Evolutionary conservation across 2,797 vertebrate genomes (phyloP).

Genomic region (Gobionotothen gibberifrons): DNA sequence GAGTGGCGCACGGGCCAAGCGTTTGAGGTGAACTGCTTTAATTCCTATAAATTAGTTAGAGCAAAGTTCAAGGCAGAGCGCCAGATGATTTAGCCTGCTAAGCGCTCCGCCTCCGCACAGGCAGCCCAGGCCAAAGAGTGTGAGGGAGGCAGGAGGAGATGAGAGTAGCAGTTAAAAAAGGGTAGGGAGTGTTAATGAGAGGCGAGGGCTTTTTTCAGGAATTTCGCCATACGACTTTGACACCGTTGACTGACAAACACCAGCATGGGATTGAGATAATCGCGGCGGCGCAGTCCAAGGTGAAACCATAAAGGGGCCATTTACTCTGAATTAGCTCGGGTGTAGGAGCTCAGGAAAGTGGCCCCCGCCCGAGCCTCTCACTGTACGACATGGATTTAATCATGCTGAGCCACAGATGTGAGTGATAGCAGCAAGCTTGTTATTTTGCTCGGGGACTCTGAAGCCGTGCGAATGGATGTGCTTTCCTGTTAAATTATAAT

Average conservation of each 20-base stretch:
- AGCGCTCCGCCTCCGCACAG: conserved; percentile 74
- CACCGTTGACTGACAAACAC: conserved; percentile 58
- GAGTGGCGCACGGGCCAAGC: conserved; percentile 56
- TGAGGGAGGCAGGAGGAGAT: conserved; percentile 37
- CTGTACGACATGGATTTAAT: conserved; percentile 74
- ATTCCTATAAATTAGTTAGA: conserved; percentile 83
- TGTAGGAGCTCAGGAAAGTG: conserved; percentile 58
- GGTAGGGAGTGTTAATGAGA: conserved; percentile 48
- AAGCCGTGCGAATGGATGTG: conserved; percentile 72
- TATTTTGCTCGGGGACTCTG: conserved; percentile 77
- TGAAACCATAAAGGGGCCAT: conserved; percentile 67
- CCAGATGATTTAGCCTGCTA: conserved; percentile 80
- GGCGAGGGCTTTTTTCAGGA: conserved; percentile 28
- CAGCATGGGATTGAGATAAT: conserved; percentile 58
- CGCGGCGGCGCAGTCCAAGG: conserved; percentile 41
- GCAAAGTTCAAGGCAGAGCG: conserved; percentile 79
- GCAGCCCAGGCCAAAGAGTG: conserved; percentile 60
- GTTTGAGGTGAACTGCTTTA: conserved; percentile 75
- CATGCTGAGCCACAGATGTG: conserved; percentile 76
- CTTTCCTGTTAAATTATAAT: conserved; percentile 83
- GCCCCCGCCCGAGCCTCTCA: conserved; percentile 41
- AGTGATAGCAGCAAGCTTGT: conserved; percentile 74
- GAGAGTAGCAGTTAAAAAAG: conserved; percentile 33
- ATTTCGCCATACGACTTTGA: conserved; percentile 54
- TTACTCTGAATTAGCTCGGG: conserved; percentile 68